Evolutionary conservation across 2,888 invertebrate genomes (phyloP).

Genomic region (Blastobasis lacticolella): DNA sequence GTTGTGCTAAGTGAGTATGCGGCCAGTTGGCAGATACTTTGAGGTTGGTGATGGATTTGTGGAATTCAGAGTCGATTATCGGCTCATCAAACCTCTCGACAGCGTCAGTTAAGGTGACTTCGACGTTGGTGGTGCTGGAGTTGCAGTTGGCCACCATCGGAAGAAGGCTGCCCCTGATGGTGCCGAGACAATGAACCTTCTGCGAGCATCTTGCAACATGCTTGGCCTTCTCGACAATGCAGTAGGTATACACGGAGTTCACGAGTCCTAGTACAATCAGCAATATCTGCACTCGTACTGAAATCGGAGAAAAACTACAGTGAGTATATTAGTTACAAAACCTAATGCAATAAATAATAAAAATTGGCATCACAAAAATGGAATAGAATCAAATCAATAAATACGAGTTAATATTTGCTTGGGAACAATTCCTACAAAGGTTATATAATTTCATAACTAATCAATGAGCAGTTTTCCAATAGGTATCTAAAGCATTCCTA

Average conservation of each 20-base stretch:
- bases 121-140: slow-evolving; percentile 43
- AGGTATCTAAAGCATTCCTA: no score
- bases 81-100: slow-evolving; percentile 27
- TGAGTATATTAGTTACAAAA: no score
- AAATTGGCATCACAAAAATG: no score
- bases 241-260: slow-evolving; percentile 24
- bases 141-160: slow-evolving; percentile 29
- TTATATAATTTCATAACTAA: no score
- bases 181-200: slow-evolving; percentile 34
- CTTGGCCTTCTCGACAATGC: slow-evolving; percentile 29
- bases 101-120: slow-evolving; percentile 38
- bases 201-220: slow-evolving; percentile 33
- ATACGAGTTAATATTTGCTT: no score
- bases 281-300: no score
- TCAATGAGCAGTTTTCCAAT: no score
- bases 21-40: slow-evolving; percentile 35
- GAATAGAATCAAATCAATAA: no score
- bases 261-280: no score
- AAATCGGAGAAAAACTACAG: no score
- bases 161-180: slow-evolving; percentile 30
- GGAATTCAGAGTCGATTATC: slow-evolving; percentile 26
- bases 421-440: no score
- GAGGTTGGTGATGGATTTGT: slow-evolving; percentile 38
- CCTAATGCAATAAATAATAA: no score
- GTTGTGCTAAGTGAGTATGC: slow-evolving; percentile 31